These are phyloP conservation scores for Furcula furcula DNA, from an alignment of 2,888 invertebrate species.

Conservation along the genomic window DNA sequence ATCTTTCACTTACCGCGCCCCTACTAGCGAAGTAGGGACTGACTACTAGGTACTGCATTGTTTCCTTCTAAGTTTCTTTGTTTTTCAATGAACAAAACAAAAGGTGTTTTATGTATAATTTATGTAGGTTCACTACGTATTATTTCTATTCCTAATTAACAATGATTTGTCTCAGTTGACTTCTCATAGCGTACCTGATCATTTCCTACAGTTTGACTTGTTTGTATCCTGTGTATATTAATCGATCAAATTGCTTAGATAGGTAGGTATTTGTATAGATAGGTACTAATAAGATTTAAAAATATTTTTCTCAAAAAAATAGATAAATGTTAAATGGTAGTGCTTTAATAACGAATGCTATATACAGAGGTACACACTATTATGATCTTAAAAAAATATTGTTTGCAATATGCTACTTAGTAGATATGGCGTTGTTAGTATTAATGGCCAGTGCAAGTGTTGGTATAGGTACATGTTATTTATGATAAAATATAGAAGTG, in stretches of 20 bases:
- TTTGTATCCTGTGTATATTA: neutral
- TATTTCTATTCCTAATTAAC: neutral
- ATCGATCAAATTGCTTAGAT: constrained; percentile 27
- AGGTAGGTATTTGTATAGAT: no score
- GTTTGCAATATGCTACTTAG: constrained; percentile 16
- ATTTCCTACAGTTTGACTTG: neutral
- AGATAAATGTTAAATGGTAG: constrained; percentile 23
- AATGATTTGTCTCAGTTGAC: neutral
- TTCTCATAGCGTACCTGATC: neutral
- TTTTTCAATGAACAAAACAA: no score
- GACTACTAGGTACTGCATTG: no score
- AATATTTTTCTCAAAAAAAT: constrained; percentile 9
- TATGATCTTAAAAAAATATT: no score
- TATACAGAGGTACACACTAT: no score
- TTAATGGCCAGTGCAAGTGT: constrained; percentile 33
- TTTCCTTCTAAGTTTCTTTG: no score
- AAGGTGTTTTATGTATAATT: no score
- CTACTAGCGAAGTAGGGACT: no score
- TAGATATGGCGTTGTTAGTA: constrained; percentile 16
- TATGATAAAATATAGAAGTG: constrained; percentile 43
- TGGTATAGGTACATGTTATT: constrained; percentile 25
- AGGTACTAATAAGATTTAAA: no score
- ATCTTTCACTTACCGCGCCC: no score
- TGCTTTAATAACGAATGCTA: constrained; percentile 25
- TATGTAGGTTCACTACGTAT: no score